Conservation (phyloP, 2,888 invertebrate species). For the Calliopum simillimum region DNA sequence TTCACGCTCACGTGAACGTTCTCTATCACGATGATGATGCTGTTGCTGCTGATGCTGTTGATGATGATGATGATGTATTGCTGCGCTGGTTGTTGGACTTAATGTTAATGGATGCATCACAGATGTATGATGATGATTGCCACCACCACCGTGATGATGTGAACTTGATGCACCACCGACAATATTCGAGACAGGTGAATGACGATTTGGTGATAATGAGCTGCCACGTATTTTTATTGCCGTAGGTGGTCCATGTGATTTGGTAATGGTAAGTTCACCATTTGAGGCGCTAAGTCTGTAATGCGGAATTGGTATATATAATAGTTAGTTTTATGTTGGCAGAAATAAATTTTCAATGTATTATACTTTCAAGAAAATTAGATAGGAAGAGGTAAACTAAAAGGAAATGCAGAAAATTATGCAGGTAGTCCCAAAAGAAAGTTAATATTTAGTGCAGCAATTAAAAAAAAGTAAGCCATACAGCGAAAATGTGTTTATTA, state of each 20-base stretch:
- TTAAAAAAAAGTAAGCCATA: too few relatives aligned
- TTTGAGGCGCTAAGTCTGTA: constrained; percentile 79
- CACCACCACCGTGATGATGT: constrained; percentile 45
- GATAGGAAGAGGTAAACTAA: constrained; percentile 35
- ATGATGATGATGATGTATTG: constrained; percentile 74
- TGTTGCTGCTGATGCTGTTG: constrained; percentile 72
- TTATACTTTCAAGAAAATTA: constrained; percentile 43
- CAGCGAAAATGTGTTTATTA: too few relatives aligned
- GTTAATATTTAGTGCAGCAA: too few relatives aligned
- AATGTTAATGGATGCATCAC: constrained; percentile 71
- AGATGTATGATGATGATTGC: constrained; percentile 66
- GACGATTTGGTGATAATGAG: constrained; percentile 55
- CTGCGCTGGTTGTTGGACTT: constrained; percentile 76
- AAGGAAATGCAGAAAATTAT: not conserved
- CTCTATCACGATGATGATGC: constrained; percentile 70
- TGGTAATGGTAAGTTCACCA: constrained; percentile 86
- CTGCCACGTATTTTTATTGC: constrained; percentile 56
- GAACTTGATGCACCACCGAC: constrained; percentile 31
- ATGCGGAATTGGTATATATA: not conserved
- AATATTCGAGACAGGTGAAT: constrained; percentile 52
- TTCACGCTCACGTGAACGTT: constrained; percentile 67
- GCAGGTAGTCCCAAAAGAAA: not conserved
- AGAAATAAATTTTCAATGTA: not conserved
- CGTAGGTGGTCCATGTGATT: constrained; percentile 74
- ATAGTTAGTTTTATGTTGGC: not conserved